Evolutionary conservation across 92 coral and sea anemone genomes (phyloP), one percentile per base, ranked within the genome.

Genomic region (Scolanthus callimorphus): DNA sequence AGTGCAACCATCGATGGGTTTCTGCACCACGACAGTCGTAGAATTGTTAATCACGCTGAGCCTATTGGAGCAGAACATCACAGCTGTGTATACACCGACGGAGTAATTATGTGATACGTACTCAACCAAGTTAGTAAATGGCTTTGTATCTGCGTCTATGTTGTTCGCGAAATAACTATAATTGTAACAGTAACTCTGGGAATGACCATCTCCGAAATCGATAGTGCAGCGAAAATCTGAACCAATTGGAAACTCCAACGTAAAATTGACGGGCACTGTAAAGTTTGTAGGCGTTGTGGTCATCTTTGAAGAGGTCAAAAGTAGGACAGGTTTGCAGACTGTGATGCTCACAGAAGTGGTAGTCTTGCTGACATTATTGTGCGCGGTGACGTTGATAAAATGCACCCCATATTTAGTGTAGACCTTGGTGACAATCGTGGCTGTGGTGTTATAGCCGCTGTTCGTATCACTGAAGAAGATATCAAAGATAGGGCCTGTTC

Each of bases 221-320:
- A 71, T 71, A 25, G 60, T 49, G 39, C 97, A 91, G 13, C 55
- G 49, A 49, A 83, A 83, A 64, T 91, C 97, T 2, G 97, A 88
- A 8, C 86, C 96, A 50, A 74, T 69, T 3, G 66, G 70, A 29
- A 88, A 54, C 27, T 61, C 69, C 58, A 82, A 41, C 39, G 27
- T 62, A 56, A 91, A 39, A 15, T 48, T 30, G 17, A 69, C 73
- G 0, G 85, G 70, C 22, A 70, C 67, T 46, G 78, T 83, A 13
- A 67, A 56, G 39, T 88, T 84, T 11, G 81, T 66, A 6, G 74
- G 76, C 13, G 70, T 11, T 2, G 65, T 34, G 8, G 56, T 50
- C 46, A 61, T 54, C 8, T 8, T 25, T 23, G 67, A 54, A 23
- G 28, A 26, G 48, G 37, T 47, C 24, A 91, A 51, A 4, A 63